These are phyloP conservation scores for Sporophila hypoxantha DNA, from an alignment of 2,113 vertebrate species.

Conservation along the genomic window DNA sequence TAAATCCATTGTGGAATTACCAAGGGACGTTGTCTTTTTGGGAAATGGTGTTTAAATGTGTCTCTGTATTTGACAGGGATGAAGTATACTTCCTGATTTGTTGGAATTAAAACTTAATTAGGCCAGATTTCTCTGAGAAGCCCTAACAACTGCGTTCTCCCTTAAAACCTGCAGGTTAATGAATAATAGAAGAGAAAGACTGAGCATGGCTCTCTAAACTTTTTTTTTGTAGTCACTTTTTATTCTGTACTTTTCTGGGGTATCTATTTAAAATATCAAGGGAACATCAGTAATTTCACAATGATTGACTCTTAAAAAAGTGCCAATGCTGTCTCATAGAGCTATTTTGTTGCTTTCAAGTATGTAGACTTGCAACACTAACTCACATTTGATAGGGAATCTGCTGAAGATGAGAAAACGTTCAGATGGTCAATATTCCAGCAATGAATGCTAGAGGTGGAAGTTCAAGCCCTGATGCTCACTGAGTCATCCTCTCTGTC, in stretches of 20 bases:
- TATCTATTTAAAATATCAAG: not conserved
- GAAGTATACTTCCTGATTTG: not conserved
- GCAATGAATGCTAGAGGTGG: not conserved
- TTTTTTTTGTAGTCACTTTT: not conserved
- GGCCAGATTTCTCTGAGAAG: not conserved
- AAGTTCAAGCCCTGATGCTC: not conserved
- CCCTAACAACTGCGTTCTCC: not conserved
- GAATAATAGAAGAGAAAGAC: not conserved
- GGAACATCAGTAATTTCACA: not conserved
- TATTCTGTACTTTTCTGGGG: not conserved
- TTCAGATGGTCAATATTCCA: not conserved
- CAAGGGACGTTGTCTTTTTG: accelerated
- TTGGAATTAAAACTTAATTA: constrained; percentile 22
- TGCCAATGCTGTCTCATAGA: not conserved
- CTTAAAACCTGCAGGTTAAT: not conserved
- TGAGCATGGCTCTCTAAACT: not conserved
- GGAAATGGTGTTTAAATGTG: not conserved
- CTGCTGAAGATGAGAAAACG: not conserved
- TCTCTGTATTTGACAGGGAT: not conserved
- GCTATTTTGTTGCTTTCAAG: not conserved
- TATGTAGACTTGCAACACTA: not conserved
- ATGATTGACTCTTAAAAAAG: not conserved
- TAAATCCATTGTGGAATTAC: not conserved
- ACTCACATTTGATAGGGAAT: not conserved
- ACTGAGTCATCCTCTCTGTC: not conserved